phyloP scores from a whole-genome alignment of 2,888 invertebrate species.

The Nephrocerus scutellatus region DNA sequence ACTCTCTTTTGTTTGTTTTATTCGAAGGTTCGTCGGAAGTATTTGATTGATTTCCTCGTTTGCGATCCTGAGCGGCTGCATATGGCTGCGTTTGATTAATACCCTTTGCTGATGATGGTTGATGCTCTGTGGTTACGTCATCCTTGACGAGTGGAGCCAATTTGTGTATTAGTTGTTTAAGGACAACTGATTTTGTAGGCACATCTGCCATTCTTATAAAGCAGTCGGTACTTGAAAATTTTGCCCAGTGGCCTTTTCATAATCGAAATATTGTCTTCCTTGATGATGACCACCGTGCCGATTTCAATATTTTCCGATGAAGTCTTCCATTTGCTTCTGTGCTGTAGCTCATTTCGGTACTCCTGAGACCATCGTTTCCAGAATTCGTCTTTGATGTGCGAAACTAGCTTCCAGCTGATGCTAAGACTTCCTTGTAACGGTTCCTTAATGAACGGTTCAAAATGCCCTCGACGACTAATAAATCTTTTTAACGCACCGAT shows the following conservation, averaged over 20 bases:
- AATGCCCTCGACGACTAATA: too few species aligned
- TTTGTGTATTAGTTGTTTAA: conserved; percentile 4
- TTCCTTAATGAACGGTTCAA: not conserved
- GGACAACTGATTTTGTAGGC: conserved; percentile 1
- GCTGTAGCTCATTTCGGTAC: conserved; percentile 4
- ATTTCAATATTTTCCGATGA: too few species aligned
- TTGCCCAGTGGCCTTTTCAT: conserved; percentile 1
- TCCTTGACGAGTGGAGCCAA: conserved; percentile 3
- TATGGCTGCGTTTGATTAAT: too few species aligned
- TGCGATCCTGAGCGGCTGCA: too few species aligned
- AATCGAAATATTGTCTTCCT: conserved; percentile 2
- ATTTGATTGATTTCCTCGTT: too few species aligned
- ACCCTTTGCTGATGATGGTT: too few species aligned
- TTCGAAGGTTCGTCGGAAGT: too few species aligned
- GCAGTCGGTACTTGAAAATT: not conserved
- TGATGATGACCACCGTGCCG: conserved; percentile 7
- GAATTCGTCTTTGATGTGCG: too few species aligned
- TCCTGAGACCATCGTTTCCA: conserved; percentile 4
- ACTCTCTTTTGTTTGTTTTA: too few species aligned
- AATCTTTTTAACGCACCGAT: too few species aligned
- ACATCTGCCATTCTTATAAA: not conserved
- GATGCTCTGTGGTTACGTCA: too few species aligned
- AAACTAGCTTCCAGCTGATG: conserved; percentile 8
- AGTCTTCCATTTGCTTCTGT: too few species aligned
- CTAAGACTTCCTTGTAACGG: not conserved